Evolutionary conservation across 2,797 vertebrate species (phyloP), one percentile per base, ranked within the genome.

Genomic region (Ctenochaetus hawaiiensis): DNA sequence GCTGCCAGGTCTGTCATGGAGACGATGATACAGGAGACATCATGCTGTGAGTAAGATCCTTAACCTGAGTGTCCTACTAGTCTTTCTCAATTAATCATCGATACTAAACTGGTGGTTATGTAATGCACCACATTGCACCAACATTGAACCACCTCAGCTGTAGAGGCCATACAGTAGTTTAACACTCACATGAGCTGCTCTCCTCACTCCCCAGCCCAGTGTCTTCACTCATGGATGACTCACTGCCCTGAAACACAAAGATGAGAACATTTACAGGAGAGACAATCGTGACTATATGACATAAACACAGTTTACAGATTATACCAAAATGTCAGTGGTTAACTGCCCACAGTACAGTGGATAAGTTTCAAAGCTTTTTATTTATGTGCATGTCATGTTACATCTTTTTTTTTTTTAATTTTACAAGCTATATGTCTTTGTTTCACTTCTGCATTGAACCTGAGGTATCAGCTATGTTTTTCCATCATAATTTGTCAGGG

Each of bases 121-220:
- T 18, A 59, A 62, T 34, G 12, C 1, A 14, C 4, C 34, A 57
- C 53, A 66, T 5, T 11, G 6, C 8, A n/a, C 6, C 26, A 22
- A 39, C n/a, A 23, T 2, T 56, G 12, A 26, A 63, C 14, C 14
- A 43, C n/a, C 6, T 22, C 16, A 37, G 45, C 3, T 68, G 57
- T 10, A 3, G 8, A 64, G 13, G 22, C 20, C 43, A n/a, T 1
- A 37, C 12, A 43, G 39, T 16, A 51, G 57, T 37, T 23, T 12
- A 68, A 66, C 18, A 86, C 91, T 88, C 53, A 96, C 95, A 89
- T 58, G 90, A 92, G 58, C 83, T 94, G 79, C 76, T 91, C 45
- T 91, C 87, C 68, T 96, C 95, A 17, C 95, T 97, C 80, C 95
- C 95, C 73, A 95, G 92, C 5, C 96, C 96, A 0, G 94, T 96